Evolutionary conservation across 2,797 vertebrate species (phyloP).

Genomic region (Simalia tracyae): DNA sequence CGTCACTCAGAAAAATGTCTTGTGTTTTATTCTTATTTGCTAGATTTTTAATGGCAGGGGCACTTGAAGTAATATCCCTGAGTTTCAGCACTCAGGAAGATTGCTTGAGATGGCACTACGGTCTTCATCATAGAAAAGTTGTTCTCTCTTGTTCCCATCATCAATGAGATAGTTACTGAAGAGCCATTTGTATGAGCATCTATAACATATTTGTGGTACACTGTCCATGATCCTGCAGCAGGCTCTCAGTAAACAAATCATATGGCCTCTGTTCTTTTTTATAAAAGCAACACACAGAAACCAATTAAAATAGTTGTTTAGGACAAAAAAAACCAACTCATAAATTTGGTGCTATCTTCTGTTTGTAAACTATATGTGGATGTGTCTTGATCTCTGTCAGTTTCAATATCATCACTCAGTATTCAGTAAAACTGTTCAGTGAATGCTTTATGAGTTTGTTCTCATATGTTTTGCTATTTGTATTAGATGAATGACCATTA

Average conservation of each 20-base stretch:
- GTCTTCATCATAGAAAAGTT: background rate
- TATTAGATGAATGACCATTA: background rate
- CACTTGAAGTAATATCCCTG: no score
- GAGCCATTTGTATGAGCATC: background rate
- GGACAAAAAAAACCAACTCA: constrained; percentile 32
- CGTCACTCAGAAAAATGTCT: background rate
- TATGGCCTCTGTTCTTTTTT: constrained; percentile 36
- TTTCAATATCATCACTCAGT: constrained; percentile 45
- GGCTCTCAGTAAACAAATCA: constrained; percentile 27
- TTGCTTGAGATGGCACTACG: background rate
- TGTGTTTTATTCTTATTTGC: background rate
- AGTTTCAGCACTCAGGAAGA: background rate
- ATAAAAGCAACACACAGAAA: background rate
- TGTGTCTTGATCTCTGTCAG: constrained; percentile 36
- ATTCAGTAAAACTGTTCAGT: constrained; percentile 38
- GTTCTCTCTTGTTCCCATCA: background rate
- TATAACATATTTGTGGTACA: background rate
- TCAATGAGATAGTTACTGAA: background rate
- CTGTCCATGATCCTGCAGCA: background rate
- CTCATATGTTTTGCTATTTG: constrained; percentile 39
- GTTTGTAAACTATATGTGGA: constrained; percentile 54
- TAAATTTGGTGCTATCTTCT: constrained; percentile 38
- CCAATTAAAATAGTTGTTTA: constrained; percentile 27
- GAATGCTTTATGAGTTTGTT: constrained; percentile 20
- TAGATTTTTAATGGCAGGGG: background rate